These are phyloP conservation scores for Brachionus koreanus DNA, from an alignment of 1,140 invertebrate genomes.

Conservation along the genomic window DNA sequence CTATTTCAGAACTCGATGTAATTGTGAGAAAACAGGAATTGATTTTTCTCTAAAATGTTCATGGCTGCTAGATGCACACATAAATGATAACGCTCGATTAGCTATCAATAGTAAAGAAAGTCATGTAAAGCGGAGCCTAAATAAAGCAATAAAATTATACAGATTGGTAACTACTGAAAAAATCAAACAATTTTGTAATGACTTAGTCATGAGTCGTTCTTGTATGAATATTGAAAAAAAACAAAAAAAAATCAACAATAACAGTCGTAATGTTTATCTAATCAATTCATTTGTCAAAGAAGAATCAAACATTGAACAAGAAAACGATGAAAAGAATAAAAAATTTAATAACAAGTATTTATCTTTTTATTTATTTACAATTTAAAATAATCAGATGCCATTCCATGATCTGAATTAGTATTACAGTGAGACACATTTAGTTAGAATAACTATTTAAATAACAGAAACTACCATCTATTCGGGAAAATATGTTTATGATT, in stretches of 20 bases:
- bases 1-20: not conserved
- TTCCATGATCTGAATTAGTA: no score
- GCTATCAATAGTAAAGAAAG: not conserved
- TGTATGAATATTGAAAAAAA: not conserved
- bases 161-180: conserved; percentile 30
- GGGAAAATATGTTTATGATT: no score
- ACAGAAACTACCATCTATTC: no score
- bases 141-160: conserved; percentile 36
- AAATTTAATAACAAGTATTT: not conserved
- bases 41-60: conserved; percentile 91
- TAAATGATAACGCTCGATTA: conserved; percentile 10
- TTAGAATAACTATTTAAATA: no score
- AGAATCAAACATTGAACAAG: not conserved
- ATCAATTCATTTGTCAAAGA: not conserved
- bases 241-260: not conserved
- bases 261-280: not conserved
- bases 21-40: conserved; percentile 78
- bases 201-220: not conserved
- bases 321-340: not conserved
- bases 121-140: not conserved
- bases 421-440: no score
- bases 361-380: not conserved
- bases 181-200: not conserved
- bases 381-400: not conserved
- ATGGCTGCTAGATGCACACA: conserved; percentile 88